These are phyloP conservation scores for Melieria crassipennis DNA, from an alignment of 2,888 invertebrate genomes.

Conservation along the genomic window DNA sequence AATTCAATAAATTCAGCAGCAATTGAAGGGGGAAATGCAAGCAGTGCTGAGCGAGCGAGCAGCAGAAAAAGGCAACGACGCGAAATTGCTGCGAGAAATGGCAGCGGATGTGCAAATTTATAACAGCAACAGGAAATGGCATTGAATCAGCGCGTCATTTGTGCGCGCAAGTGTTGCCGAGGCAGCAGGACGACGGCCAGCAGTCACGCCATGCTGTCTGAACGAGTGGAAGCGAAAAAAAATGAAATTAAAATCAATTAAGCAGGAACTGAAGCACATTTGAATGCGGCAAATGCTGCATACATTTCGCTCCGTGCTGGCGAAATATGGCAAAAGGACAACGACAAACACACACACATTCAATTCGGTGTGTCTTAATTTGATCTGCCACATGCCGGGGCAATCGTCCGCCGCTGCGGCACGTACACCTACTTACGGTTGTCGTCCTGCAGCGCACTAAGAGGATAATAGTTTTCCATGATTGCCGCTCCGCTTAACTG, in stretches of 20 bases:
- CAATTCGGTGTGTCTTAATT: not conserved
- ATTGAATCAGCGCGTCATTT: slow-evolving; percentile 34
- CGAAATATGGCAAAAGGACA: slow-evolving; percentile 1
- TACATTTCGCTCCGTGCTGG: slow-evolving; percentile 7
- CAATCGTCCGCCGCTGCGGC: too few species aligned
- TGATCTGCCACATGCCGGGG: too few species aligned
- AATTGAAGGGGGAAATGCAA: slow-evolving; percentile 23
- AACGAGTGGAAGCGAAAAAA: slow-evolving; percentile 18
- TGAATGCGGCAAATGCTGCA: slow-evolving; percentile 30
- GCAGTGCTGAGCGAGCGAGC: not conserved
- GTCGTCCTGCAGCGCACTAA: too few species aligned
- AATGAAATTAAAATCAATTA: slow-evolving; percentile 56
- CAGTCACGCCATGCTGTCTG: too few species aligned
- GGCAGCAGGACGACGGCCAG: not conserved
- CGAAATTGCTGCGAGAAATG: slow-evolving; percentile 10
- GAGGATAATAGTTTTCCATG: too few species aligned
- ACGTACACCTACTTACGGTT: too few species aligned
- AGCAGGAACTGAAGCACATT: slow-evolving; percentile 52
- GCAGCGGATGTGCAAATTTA: slow-evolving; percentile 45
- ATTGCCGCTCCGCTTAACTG: too few species aligned
- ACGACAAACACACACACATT: not conserved
- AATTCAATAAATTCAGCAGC: slow-evolving; percentile 35
- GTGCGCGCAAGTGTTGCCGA: slow-evolving; percentile 30
- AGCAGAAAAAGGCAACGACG: not conserved
- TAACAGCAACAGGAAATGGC: slow-evolving; percentile 46